Evolutionary conservation across 2,113 vertebrate species (phyloP).

Genomic region (Geothlypis trichas): DNA sequence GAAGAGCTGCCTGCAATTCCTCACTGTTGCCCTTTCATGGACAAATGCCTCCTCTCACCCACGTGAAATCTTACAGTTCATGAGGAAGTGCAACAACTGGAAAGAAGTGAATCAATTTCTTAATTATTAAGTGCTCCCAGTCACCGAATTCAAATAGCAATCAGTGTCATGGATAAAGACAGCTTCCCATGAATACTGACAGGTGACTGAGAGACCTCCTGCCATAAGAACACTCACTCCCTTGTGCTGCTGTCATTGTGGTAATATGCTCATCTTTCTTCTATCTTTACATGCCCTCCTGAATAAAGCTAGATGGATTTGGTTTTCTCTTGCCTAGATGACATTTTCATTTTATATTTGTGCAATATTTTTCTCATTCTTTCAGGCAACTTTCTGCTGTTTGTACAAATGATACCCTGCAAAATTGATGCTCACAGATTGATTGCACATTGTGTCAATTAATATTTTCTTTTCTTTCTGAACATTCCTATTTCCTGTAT

Average conservation of each 20-base stretch:
- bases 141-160: neutral
- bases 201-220: neutral
- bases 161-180: neutral
- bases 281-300: neutral
- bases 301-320: neutral
- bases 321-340: neutral
- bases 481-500: neutral
- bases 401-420: neutral
- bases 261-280: neutral
- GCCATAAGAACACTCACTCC: fast-evolving
- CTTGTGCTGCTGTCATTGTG: neutral
- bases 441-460: neutral
- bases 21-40: neutral
- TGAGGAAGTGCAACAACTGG: neutral
- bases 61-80: neutral
- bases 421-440: neutral
- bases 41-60: neutral
- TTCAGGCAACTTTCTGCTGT: neutral
- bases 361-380: neutral
- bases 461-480: neutral
- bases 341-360: neutral
- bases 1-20: neutral
- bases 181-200: neutral
- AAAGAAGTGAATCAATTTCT: neutral
- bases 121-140: neutral